Conservation (phyloP, 2,113 vertebrate species). For the Chlorodrepanis virens region DNA sequence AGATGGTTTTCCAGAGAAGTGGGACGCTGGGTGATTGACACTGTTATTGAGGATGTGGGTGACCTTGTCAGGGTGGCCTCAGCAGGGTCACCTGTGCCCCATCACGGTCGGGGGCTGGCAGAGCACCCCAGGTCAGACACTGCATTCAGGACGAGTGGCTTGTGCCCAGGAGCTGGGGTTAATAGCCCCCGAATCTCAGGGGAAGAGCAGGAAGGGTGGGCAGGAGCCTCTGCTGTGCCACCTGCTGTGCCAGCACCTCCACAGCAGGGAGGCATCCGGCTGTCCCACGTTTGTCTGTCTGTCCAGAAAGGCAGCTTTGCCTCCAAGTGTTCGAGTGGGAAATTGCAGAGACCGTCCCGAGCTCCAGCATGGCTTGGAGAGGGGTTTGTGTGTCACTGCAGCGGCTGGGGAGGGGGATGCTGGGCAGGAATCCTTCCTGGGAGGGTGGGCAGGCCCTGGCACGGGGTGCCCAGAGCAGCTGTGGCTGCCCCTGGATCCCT, state of each 20-base stretch:
- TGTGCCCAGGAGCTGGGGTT: not conserved
- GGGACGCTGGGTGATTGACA: not conserved
- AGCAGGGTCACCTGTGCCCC: not conserved
- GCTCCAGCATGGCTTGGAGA: fast-evolving
- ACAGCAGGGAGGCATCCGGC: fast-evolving
- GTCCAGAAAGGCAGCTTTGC: not conserved
- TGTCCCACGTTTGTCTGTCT: not conserved
- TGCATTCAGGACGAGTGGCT: not conserved
- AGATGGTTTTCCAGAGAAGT: not conserved
- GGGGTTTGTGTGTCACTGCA: fast-evolving
- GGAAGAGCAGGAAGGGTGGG: not conserved
- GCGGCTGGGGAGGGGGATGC: fast-evolving
- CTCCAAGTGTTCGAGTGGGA: not conserved
- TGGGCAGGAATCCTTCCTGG: not conserved
- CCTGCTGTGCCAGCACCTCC: not conserved
- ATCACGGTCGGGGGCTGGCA: not conserved
- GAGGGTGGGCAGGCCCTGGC: not conserved
- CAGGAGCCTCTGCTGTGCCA: not conserved
- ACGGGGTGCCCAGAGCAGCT: not conserved
- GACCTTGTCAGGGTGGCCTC: not conserved
- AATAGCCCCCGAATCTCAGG: fast-evolving
- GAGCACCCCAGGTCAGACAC: fast-evolving
- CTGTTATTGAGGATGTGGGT: not conserved
- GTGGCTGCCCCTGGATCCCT: not conserved
- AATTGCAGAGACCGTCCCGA: not conserved